Evolutionary conservation across 2,797 vertebrate species (phyloP), one percentile per base, ranked within the genome.

Genomic region (Falco rusticolus): DNA sequence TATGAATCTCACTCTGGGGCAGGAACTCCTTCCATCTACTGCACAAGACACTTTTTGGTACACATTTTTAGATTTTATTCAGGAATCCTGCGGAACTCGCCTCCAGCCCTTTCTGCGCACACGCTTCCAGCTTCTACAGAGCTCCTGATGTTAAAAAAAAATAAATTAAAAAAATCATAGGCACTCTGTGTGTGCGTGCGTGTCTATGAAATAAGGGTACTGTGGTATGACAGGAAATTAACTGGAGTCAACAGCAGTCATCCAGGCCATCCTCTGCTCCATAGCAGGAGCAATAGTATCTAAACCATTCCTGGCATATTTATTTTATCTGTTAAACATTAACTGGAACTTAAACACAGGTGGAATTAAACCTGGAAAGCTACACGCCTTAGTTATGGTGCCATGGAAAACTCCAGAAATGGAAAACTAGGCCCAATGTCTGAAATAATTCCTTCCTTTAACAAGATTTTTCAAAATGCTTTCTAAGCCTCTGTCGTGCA

Each of bases 381-480:
- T 60, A n/a, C 1, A 0, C 10, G 4, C 51, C 43, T 60, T 64
- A 61, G 28, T 80, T 87, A 86, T 3, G 29, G 29, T 86, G 33
- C 34, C 19, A 71, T 20, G 16, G 78, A 90, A 94, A 74, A 54
- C 16, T 65, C 41, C 33, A 45, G 24, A 51, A 78, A 22, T 14
- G n/a, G 26, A 89, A 25, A 77, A 80, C 6, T 11, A 70, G 39
- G 29, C 19, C 17, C 20, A 56, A 26, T 1, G 6, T 6, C 57
- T 86, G 37, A 85, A 87, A 78, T 43, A 90, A 74, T 54, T 83
- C 26, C 19, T 78, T 84, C 34, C 21, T 70, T 92, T 74, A 75
- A 57, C 16, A 64, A 84, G 39, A 41, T 41, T 41, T 41, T 41
- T 41, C 39, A 41, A 91, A 94, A 85, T 41, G 24, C 19, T 89